Conservation (phyloP, 2,888 invertebrate genomes). For the Coleophora flavipennella region DNA sequence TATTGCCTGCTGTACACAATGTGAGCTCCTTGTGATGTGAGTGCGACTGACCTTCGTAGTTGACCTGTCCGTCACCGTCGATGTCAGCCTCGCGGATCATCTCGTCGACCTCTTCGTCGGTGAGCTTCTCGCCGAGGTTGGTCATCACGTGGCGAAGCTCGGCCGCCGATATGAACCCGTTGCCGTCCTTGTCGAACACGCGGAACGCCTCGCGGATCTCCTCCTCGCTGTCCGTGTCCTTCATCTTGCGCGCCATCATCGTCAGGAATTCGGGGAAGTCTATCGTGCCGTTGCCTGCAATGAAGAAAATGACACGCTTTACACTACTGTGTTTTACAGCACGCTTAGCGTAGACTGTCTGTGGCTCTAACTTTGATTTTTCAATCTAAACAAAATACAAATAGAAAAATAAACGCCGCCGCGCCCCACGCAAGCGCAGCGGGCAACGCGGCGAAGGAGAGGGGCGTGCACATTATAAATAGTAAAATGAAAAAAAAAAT, state of each 20-base stretch:
- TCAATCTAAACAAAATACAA: too few relatives aligned
- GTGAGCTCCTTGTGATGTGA: too few relatives aligned
- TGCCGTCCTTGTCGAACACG: constrained; percentile 99
- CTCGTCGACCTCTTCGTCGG: constrained; percentile 99
- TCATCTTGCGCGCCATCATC: constrained; percentile 99
- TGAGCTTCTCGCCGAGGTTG: constrained; percentile 99
- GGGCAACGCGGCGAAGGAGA: too few relatives aligned
- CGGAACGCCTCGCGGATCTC: constrained; percentile 99
- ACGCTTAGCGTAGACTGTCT: too few relatives aligned
- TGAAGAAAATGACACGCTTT: too few relatives aligned
- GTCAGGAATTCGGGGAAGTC: constrained; percentile 99
- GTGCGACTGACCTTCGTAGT: constrained; percentile 89
- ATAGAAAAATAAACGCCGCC: too few relatives aligned
- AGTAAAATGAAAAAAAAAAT: too few relatives aligned
- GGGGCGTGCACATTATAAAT: too few relatives aligned
- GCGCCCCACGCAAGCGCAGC: too few relatives aligned
- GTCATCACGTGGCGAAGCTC: constrained; percentile 99
- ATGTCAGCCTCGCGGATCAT: constrained; percentile 99
- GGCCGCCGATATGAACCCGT: constrained; percentile 98
- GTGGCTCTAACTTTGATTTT: too few relatives aligned
- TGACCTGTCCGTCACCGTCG: constrained; percentile 99
- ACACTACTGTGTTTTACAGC: too few relatives aligned
- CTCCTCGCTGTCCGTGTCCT: constrained; percentile 99
- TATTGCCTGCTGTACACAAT: too few relatives aligned
- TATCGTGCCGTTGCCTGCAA: constrained; percentile 97